Percentiles rank a stretch among this genome's conserved stretches.
Evolutionary conservation across 2,888 invertebrate genomes (phyloP).

Genomic region (Aporophyla nigra): DNA sequence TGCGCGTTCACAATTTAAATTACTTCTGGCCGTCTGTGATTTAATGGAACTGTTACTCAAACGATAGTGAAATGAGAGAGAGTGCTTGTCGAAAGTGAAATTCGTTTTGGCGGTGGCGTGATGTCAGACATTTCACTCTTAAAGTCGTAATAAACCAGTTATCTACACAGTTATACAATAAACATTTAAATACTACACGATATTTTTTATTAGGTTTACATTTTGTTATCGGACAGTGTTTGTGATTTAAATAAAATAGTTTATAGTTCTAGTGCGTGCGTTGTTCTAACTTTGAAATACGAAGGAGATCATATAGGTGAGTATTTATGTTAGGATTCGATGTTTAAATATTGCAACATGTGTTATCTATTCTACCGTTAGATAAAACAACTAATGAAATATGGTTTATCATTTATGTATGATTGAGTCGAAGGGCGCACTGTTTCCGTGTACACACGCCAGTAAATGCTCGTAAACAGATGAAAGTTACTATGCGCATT

Average conservation of each 20-base stretch:
- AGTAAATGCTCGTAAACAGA: conserved; percentile 52
- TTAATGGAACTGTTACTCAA: conserved; percentile 56
- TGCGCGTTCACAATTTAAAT: conserved; percentile 27
- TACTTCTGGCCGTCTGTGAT: conserved; percentile 14
- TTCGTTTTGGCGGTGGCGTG: conserved; percentile 75
- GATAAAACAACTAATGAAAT: conserved; percentile 42
- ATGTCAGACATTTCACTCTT: conserved; percentile 79
- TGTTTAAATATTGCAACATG: conserved; percentile 35
- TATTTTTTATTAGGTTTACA: conserved; percentile 1
- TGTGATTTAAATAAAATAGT: conserved; percentile 29
- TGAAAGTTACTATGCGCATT: conserved; percentile 25
- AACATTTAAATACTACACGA: conserved; percentile 40
- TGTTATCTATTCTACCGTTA: conserved; percentile 40
- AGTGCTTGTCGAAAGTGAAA: conserved; percentile 84
- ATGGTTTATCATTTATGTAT: conserved; percentile 44
- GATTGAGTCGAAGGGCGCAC: conserved; percentile 57
- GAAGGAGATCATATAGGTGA: conserved; percentile 42
- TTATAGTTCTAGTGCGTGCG: conserved; percentile 14
- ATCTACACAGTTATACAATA: conserved; percentile 62
- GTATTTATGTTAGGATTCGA: conserved; percentile 38
- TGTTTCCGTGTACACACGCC: conserved; percentile 51
- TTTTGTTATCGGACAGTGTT: conserved; percentile 12
- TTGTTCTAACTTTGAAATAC: conserved; percentile 37
- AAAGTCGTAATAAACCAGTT: conserved; percentile 71
- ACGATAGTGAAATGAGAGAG: conserved; percentile 83